Evolutionary conservation across 2,888 invertebrate genomes (phyloP).

Genomic region (Polyommatus iphigenia): DNA sequence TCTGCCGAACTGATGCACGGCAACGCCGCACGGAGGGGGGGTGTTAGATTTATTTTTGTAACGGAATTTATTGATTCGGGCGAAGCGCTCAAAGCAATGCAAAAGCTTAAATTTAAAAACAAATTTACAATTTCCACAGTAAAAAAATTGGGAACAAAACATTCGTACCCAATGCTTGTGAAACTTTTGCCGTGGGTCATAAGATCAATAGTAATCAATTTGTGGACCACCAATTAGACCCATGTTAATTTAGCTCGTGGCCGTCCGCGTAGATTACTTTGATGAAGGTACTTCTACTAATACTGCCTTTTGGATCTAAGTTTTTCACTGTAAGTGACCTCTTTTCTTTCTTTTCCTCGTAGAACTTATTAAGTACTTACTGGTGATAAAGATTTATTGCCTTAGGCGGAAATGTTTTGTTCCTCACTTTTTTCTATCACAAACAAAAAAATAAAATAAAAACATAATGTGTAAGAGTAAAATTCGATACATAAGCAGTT

Average conservation of each 20-base stretch:
- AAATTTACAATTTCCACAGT: background rate
- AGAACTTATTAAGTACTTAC: background rate
- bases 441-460: too few species aligned
- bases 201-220: conserved; percentile 30
- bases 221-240: conserved; percentile 29
- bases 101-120: too few species aligned
- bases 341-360: background rate
- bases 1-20: too few species aligned
- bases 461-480: too few species aligned
- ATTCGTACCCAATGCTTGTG: background rate
- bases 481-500: too few species aligned
- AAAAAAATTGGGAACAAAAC: background rate
- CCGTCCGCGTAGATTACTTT: conserved; percentile 15
- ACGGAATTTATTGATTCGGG: too few species aligned
- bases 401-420: background rate
- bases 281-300: conserved; percentile 1
- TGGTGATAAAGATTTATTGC: background rate
- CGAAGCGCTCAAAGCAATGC: too few species aligned
- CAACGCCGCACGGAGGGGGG: too few species aligned
- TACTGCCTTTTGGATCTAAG: background rate
- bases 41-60: too few species aligned
- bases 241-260: conserved; percentile 23
- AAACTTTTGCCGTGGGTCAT: conserved; percentile 21
- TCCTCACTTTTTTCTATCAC: too few species aligned
- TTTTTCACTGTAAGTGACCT: background rate